Percentiles rank a stretch among this genome's conserved stretches.
phyloP scores from a whole-genome alignment of 2,888 invertebrate species.

The Trichogramma evanescens region DNA sequence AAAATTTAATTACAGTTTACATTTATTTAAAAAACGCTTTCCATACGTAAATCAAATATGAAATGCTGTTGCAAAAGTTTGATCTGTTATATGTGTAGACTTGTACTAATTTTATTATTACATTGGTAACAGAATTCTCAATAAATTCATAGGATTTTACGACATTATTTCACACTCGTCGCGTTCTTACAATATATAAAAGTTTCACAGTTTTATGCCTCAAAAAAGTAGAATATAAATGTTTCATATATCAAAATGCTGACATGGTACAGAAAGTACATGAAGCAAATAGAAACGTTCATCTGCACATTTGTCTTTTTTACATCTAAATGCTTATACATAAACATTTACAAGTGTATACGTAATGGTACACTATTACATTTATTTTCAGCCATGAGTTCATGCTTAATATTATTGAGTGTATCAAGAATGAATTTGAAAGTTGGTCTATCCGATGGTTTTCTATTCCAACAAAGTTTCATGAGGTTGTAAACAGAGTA shows the following conservation, averaged over 20 bases:
- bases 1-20: not conserved
- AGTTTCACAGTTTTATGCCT: conserved; percentile 17
- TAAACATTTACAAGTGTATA: conserved; percentile 36
- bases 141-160: conserved; percentile 21
- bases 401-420: conserved; percentile 59
- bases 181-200: conserved; percentile 21
- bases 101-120: conserved; percentile 17
- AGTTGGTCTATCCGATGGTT: conserved; percentile 77
- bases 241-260: conserved; percentile 7
- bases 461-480: conserved; percentile 88
- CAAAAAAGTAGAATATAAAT: conserved; percentile 16
- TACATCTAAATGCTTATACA: conserved; percentile 1
- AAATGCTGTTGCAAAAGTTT: conserved; percentile 14
- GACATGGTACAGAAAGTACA: conserved; percentile 11
- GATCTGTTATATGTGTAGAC: conserved; percentile 10
- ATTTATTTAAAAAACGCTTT: conserved; percentile 1
- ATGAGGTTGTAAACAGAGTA: conserved; percentile 81
- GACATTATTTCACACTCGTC: conserved; percentile 9
- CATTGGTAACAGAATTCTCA: conserved; percentile 18
- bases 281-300: not conserved
- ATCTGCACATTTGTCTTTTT: not conserved
- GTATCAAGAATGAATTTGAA: conserved; percentile 77
- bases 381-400: conserved; percentile 43
- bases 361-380: conserved; percentile 39
- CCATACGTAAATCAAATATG: conserved; percentile 12